Evolutionary conservation across 2,888 invertebrate genomes (phyloP).

Genomic region (Drosophila atripex): DNA sequence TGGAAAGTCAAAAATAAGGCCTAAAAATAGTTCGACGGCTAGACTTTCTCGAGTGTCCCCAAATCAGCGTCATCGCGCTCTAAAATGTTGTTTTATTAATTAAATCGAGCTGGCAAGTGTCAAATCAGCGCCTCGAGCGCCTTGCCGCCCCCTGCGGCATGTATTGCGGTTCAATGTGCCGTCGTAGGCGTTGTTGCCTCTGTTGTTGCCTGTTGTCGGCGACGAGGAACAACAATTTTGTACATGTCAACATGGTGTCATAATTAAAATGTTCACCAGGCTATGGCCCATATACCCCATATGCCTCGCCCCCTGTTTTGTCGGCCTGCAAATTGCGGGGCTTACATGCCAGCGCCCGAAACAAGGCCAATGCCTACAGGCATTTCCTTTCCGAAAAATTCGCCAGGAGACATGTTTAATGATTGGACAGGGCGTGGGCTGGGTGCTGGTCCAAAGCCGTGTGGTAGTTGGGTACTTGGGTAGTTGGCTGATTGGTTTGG

Average conservation of each 20-base stretch:
- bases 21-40: slow-evolving; percentile 29
- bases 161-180: slow-evolving; percentile 71
- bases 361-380: slow-evolving; percentile 46
- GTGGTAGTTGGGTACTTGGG: slow-evolving; percentile 6
- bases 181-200: slow-evolving; percentile 31
- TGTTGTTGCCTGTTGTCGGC: slow-evolving; percentile 28
- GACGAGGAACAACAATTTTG: slow-evolving; percentile 69
- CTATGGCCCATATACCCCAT: slow-evolving; percentile 15
- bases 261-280: slow-evolving; percentile 75
- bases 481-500: slow-evolving; percentile 64
- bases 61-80: slow-evolving; percentile 68
- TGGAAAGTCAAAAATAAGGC: neutral
- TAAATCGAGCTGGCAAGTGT: slow-evolving; percentile 73
- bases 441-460: neutral
- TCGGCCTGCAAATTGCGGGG: slow-evolving; percentile 54
- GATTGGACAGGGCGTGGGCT: slow-evolving; percentile 45
- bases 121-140: slow-evolving; percentile 63
- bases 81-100: slow-evolving; percentile 76
- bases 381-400: slow-evolving; percentile 52
- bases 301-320: too few species aligned
- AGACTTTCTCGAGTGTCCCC: slow-evolving; percentile 28
- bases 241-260: slow-evolving; percentile 77
- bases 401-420: slow-evolving; percentile 61
- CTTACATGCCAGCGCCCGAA: slow-evolving; percentile 41
- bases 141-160: slow-evolving; percentile 45